Conservation (phyloP, 1,140 invertebrate genomes). For the Brachionus calyciflorus region DNA sequence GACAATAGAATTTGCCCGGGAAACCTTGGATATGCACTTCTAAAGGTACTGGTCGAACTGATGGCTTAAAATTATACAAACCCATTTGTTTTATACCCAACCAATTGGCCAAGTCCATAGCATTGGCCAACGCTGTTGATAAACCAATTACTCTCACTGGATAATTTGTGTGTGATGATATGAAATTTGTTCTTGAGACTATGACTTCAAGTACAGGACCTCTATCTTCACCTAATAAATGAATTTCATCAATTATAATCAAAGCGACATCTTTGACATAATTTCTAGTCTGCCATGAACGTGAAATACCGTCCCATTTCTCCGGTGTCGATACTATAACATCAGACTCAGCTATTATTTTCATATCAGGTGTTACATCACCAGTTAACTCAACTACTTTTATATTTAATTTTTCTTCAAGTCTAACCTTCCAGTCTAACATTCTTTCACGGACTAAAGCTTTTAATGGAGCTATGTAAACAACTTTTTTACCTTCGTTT, state of each 20-base stretch:
- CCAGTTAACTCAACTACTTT: slow-evolving; percentile 92
- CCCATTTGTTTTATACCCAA: slow-evolving; percentile 79
- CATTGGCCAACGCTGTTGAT: slow-evolving; percentile 95
- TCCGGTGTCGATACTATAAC: slow-evolving; percentile 98
- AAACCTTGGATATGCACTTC: slow-evolving; percentile 91
- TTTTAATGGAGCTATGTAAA: slow-evolving; percentile 98
- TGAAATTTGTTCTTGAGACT: slow-evolving; percentile 79
- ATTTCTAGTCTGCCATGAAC: slow-evolving; percentile 91
- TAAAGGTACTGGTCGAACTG: slow-evolving; percentile 91
- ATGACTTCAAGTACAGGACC: slow-evolving; percentile 70
- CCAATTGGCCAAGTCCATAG: slow-evolving; percentile 93
- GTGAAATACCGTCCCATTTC: slow-evolving; percentile 97
- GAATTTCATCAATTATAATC: slow-evolving; percentile 97
- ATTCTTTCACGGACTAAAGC: slow-evolving; percentile 93
- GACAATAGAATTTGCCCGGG: slow-evolving; percentile 95
- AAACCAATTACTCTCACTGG: slow-evolving; percentile 83
- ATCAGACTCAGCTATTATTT: slow-evolving; percentile 76
- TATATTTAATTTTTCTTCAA: slow-evolving; percentile 45
- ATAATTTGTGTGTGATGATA: slow-evolving; percentile 75
- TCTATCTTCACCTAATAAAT: slow-evolving; percentile 78
- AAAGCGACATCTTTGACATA: slow-evolving; percentile 88
- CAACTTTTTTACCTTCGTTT: slow-evolving; percentile 66
- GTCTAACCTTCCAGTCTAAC: slow-evolving; percentile 76
- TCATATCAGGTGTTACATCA: slow-evolving; percentile 87
- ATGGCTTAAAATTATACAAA: slow-evolving; percentile 94